phyloP scores from a whole-genome alignment of 2,113 vertebrate species.

The Zonotrichia leucophrys region DNA sequence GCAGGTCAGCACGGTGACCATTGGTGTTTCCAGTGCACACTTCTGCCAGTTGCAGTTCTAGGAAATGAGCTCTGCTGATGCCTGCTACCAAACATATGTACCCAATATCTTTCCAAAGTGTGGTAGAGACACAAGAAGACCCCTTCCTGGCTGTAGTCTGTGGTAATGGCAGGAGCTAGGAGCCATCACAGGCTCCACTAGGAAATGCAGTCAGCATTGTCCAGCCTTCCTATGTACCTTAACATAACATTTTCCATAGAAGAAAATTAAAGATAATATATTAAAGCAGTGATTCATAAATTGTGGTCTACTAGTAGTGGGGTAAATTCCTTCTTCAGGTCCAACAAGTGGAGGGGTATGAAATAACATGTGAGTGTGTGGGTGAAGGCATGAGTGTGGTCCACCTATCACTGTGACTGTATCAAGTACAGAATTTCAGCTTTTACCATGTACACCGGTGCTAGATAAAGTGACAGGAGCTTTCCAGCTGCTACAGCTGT shows the following conservation, averaged over 20 bases:
- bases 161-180: background rate
- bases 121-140: background rate
- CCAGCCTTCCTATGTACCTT: background rate
- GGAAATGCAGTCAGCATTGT: background rate
- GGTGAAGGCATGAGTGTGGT: background rate
- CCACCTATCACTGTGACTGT: background rate
- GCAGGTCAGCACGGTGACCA: background rate
- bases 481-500: background rate
- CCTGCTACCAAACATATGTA: background rate
- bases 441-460: background rate
- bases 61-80: background rate
- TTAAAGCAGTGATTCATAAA: background rate
- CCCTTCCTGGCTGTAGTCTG: accelerated
- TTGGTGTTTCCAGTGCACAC: background rate
- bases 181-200: background rate
- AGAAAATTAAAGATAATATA: background rate
- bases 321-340: background rate
- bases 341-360: background rate
- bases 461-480: background rate
- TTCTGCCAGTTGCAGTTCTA: background rate
- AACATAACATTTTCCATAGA: background rate
- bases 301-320: background rate
- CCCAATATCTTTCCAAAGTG: background rate
- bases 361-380: background rate
- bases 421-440: background rate